Evolutionary conservation across 2,888 invertebrate species (phyloP).

Genomic region (Sylvicola cinctus): DNA sequence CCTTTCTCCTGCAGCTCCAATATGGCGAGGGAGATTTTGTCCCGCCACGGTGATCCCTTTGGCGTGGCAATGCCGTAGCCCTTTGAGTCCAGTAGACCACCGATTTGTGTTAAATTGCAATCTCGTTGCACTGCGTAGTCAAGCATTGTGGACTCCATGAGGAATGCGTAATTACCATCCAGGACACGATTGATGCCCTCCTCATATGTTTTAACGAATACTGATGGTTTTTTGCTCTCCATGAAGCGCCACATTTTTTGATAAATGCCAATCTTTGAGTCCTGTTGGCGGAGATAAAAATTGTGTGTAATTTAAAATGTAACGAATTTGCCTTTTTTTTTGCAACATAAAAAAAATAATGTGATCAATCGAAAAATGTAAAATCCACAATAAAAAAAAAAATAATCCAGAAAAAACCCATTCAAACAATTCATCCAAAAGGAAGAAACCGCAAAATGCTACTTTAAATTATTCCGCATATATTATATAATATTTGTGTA

Average conservation of each 20-base stretch:
- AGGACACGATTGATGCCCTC: slow-evolving; percentile 77
- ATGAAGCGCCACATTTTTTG: slow-evolving; percentile 93
- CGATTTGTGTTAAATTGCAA: slow-evolving; percentile 94
- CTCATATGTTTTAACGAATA: slow-evolving; percentile 75
- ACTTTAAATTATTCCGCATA: too few relatives aligned
- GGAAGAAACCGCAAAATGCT: too few relatives aligned
- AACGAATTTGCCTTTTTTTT: background rate
- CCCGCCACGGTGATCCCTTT: slow-evolving; percentile 91
- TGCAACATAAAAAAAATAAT: too few relatives aligned
- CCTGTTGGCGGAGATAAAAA: too few relatives aligned
- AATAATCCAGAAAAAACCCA: too few relatives aligned
- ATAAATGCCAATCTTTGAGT: slow-evolving; percentile 76
- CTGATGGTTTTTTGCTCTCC: slow-evolving; percentile 58
- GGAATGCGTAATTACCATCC: slow-evolving; percentile 83
- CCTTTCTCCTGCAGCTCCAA: slow-evolving; percentile 90
- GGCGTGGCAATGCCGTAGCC: slow-evolving; percentile 96
- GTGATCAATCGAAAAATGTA: too few relatives aligned
- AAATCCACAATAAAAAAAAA: too few relatives aligned
- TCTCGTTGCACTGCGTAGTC: slow-evolving; percentile 90
- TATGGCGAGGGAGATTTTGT: slow-evolving; percentile 86
- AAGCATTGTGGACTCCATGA: slow-evolving; percentile 96
- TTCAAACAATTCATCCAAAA: too few relatives aligned
- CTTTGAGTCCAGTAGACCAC: slow-evolving; percentile 38
- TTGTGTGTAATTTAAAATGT: background rate
- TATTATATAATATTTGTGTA: too few relatives aligned